Evolutionary conservation across 2,113 vertebrate genomes (phyloP), one percentile per base, ranked within the genome.

Genomic region (Pionites leucogaster): DNA sequence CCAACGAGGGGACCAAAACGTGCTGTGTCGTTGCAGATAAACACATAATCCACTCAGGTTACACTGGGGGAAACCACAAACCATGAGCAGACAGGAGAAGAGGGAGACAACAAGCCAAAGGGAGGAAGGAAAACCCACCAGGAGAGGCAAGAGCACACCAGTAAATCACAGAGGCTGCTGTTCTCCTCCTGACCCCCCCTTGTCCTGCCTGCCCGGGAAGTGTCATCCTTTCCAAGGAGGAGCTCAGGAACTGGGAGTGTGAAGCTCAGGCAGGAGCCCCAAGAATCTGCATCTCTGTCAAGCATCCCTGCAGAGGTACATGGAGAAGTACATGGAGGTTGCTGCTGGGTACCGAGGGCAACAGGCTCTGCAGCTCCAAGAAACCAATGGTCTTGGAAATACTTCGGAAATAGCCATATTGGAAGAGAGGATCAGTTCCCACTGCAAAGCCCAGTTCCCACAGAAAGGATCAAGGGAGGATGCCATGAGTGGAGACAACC

Each of bases 21-120:
- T 92, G 90, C 75, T 37, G 1, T 5, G 16, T 88, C 88, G 65
- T 92, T 22, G 1, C 86, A 93, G 93, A 94, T 92, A 93, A 96
- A 92, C 72, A 84, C 88, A 92, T 83, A 29, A 88, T 94, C 95
- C 92, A 59, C 95, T 95, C 90, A 90, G 93, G 90, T 97, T 96
- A 90, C 82, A 1, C 62, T 22, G 64, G 22, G 41, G 71, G 42
- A 92, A 95, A 88, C 82, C 94, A 86, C 90, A 93, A 95, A 86
- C 93, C 92, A 92, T 33, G 4, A 78, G 64, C 71, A 92, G 92
- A 71, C 68, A 92, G 88, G 87, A 91, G 82, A 92, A 50, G 60
- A 88, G 82, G 67, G 77, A 52, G 92, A 92, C 84, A 91, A 64
- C 64, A 75, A 88, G 74, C 52, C 39, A 78, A 88, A 75, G 22